Base-by-base conservation (phyloP, 2,888 invertebrate species). In the Trachelus iudaicus region DNA sequence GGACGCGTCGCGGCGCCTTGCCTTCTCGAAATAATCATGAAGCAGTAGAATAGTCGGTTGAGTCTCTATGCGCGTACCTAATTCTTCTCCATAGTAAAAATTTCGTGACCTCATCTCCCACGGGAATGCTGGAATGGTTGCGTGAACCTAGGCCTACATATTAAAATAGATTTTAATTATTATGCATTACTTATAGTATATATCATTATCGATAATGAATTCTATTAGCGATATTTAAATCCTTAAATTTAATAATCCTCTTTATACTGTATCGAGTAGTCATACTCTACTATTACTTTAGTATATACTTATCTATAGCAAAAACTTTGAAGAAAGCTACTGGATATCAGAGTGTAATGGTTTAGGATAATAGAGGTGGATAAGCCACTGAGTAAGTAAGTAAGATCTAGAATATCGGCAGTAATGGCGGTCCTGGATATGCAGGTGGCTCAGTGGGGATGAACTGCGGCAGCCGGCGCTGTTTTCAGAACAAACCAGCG, bases 401-500 rank as follows among this genome's bases (percentile, higher is more conserved):
- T 79, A 75, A 79, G 81, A 82, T 82, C 81, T 79, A 79, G 82
- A 81, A 82, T 82, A 83, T 83, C 80, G 83, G 81, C 80, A 73
- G 81, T 80, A 81, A 80, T 81, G 77, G 76, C 31, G 76, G 76
- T 82, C 77, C 79, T 69, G 80, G 80, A 80, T 83, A 80, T 80
- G 83, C 83, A 83, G 82, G 82, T 83, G 83, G 82, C 81, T 83
- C 76, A 77, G 81, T 79, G 84, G 86, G 86, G 84, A 85, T 84
- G 83, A 82, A 81, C 83, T 82, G 82, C 85, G 84, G 85, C 85
- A 84, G 83, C 85, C 80, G 81, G 77, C 84, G 85, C 85, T 89
- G 89, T 90, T 90, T 90, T 90, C 88, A 89, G 89, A 90, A 86
- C 85, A 90, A 89, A 90, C 89, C 85, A 82, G 80, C 83, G 84